phyloP scores from a whole-genome alignment of 2,113 vertebrate species.

The Malaclemys terrapin region DNA sequence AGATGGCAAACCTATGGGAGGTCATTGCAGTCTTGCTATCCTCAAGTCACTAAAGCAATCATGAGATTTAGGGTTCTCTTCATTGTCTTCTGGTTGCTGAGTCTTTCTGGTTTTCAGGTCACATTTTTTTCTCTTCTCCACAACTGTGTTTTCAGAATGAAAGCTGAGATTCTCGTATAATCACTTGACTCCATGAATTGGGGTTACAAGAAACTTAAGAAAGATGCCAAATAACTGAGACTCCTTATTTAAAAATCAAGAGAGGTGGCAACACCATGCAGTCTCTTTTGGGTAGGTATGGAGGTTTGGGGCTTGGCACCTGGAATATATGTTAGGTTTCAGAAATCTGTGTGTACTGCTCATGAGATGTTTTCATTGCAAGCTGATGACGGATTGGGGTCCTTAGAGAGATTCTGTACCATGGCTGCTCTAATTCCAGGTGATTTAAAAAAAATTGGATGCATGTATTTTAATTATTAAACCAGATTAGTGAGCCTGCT shows the following conservation, averaged over 20 bases:
- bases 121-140: neutral
- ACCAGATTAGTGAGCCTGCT: neutral
- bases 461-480: neutral
- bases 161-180: neutral
- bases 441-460: neutral
- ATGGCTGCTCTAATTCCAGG: neutral
- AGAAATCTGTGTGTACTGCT: neutral
- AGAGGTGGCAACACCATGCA: no score
- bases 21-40: neutral
- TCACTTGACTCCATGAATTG: neutral
- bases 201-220: neutral
- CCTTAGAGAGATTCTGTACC: neutral
- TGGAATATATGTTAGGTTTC: neutral
- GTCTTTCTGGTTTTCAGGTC: neutral
- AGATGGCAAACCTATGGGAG: neutral
- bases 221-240: neutral
- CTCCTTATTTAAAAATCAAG: neutral
- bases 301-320: neutral
- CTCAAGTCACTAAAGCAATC: neutral
- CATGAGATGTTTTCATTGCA: neutral
- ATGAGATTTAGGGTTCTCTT: neutral
- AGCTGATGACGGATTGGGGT: neutral
- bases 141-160: neutral
- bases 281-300: neutral
- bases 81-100: neutral